Conservation (phyloP, 2,113 vertebrate species). For the Datnioides undecimradiatus region DNA sequence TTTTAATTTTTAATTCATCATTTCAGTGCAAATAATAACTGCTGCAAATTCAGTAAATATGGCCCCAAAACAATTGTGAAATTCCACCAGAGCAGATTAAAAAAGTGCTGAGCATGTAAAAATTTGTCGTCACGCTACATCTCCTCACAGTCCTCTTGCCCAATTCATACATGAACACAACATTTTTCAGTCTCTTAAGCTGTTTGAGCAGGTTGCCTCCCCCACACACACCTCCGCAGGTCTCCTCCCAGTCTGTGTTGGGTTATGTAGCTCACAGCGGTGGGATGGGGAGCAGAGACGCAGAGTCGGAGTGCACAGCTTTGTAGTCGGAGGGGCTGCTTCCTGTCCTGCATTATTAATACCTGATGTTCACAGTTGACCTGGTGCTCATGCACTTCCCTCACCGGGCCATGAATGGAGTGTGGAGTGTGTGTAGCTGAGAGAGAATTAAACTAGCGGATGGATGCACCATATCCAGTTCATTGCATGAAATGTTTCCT, state of each 20-base stretch:
- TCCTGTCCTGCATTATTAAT: constrained; percentile 76
- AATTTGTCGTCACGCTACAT: background rate
- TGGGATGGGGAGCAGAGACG: background rate
- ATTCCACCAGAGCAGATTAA: background rate
- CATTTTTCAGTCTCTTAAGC: no score
- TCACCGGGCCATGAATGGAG: constrained; percentile 31
- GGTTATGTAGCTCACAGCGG: constrained; percentile 12
- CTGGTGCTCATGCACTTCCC: constrained; percentile 54
- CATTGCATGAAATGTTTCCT: constrained; percentile 7
- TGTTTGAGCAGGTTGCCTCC: background rate
- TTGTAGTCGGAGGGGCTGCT: constrained; percentile 45
- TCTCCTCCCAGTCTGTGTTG: constrained; percentile 4
- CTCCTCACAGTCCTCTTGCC: background rate
- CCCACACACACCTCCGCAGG: background rate
- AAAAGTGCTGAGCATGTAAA: background rate
- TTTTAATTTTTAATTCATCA: no score
- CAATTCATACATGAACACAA: no score
- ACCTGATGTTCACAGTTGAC: constrained; percentile 78
- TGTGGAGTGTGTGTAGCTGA: background rate
- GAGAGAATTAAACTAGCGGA: background rate
- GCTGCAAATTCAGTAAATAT: background rate
- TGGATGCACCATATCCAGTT: background rate
- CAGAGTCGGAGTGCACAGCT: constrained; percentile 24
- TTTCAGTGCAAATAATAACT: no score
- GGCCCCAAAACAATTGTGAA: background rate